These are phyloP conservation scores for Bombus polaris DNA, from an alignment of 1,140 invertebrate genomes.

Conservation along the genomic window DNA sequence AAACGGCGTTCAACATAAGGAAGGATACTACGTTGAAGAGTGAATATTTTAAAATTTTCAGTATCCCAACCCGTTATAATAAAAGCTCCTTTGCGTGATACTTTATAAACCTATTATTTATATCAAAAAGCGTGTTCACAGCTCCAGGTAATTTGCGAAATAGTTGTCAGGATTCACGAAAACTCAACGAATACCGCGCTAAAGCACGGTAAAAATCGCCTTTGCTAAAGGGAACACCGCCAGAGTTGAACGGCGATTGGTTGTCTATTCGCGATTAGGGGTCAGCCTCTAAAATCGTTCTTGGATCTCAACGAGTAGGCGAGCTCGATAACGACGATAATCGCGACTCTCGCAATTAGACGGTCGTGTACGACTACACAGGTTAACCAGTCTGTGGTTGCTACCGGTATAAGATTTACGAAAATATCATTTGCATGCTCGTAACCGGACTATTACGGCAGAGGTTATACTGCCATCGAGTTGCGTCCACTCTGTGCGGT, in stretches of 20 bases:
- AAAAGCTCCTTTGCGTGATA: too few species aligned
- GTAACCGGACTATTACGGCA: slow-evolving; percentile 42
- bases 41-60: too few species aligned
- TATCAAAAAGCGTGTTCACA: too few species aligned
- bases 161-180: not conserved
- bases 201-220: not conserved
- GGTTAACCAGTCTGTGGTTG: slow-evolving; percentile 31
- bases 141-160: too few species aligned
- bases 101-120: too few species aligned
- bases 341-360: slow-evolving; percentile 45
- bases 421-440: slow-evolving; percentile 56
- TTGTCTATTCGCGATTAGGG: slow-evolving; percentile 30
- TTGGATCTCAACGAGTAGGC: slow-evolving; percentile 12
- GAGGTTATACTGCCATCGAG: slow-evolving; percentile 23
- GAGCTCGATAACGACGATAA: slow-evolving; percentile 46
- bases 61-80: too few species aligned
- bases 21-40: too few species aligned
- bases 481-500: not conserved
- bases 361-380: not conserved
- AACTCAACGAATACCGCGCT: not conserved
- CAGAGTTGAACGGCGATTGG: too few species aligned
- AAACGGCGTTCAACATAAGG: too few species aligned
- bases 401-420: slow-evolving; percentile 24
- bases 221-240: not conserved
- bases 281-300: slow-evolving; percentile 15